Evolutionary conservation across 2,113 vertebrate genomes (phyloP).

Genomic region (Trogon surrucura): DNA sequence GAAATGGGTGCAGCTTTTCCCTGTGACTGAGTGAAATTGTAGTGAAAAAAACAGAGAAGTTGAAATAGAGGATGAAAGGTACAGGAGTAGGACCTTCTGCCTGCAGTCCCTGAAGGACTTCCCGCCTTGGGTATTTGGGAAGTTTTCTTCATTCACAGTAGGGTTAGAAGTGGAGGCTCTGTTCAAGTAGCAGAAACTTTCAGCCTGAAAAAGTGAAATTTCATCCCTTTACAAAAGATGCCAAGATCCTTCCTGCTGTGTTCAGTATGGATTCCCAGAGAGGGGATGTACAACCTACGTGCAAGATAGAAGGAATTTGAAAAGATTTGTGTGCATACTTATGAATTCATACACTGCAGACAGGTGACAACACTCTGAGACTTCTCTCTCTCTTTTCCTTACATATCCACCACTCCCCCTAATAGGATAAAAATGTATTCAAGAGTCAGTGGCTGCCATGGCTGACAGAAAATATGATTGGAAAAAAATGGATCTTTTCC

Average conservation of each 20-base stretch:
- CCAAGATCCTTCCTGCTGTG: background rate
- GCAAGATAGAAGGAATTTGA: background rate
- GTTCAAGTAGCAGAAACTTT: background rate
- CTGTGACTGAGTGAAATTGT: background rate
- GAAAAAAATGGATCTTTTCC: background rate
- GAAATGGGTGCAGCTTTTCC: background rate
- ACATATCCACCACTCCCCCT: background rate
- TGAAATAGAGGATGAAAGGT: background rate
- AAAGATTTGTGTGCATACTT: background rate
- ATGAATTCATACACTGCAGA: background rate
- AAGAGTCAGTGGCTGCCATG: background rate
- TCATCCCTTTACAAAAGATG: background rate
- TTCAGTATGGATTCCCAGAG: background rate
- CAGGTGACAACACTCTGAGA: background rate
- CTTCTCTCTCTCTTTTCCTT: background rate
- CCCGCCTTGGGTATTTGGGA: background rate
- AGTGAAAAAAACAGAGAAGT: background rate
- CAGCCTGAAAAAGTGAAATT: background rate
- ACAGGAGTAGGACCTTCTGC: background rate
- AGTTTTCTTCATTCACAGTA: background rate
- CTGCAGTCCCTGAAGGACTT: background rate
- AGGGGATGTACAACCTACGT: background rate
- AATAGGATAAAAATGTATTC: background rate
- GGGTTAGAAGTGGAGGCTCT: background rate
- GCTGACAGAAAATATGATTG: constrained; percentile 10